Evolutionary conservation across 1,140 invertebrate genomes (phyloP).

Genomic region (Zaprionus lachaisei): DNA sequence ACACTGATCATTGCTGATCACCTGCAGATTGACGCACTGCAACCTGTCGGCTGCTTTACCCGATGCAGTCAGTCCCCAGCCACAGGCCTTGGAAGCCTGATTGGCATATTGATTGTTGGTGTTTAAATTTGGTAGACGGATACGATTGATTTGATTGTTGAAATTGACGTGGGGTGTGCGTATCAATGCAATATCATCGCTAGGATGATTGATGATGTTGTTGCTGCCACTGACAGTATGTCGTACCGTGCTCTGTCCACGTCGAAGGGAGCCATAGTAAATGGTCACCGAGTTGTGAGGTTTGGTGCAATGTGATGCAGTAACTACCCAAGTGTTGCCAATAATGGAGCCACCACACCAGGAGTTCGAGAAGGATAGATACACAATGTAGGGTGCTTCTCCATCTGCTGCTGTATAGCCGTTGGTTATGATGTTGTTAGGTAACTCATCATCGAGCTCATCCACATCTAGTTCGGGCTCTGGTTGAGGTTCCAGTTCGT

Average conservation of each 20-base stretch:
- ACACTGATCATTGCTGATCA: slow-evolving; percentile 55
- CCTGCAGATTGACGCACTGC: slow-evolving; percentile 61
- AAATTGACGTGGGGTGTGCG: slow-evolving; percentile 54
- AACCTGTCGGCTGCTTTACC: slow-evolving; percentile 32
- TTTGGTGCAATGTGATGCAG: slow-evolving; percentile 60
- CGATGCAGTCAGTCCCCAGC: slow-evolving; percentile 59
- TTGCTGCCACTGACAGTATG: slow-evolving; percentile 53
- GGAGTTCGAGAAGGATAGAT: slow-evolving; percentile 58
- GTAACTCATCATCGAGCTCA: not conserved
- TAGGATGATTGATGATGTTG: slow-evolving; percentile 52
- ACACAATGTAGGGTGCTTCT: slow-evolving; percentile 85
- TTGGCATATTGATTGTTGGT: slow-evolving; percentile 42
- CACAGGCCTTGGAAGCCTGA: slow-evolving; percentile 46
- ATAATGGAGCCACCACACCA: slow-evolving; percentile 56
- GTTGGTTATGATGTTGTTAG: slow-evolving; percentile 56
- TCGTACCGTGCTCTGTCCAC: slow-evolving; percentile 26
- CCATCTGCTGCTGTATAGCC: slow-evolving; percentile 69
- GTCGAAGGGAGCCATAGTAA: slow-evolving; percentile 71
- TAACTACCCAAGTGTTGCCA: slow-evolving; percentile 59
- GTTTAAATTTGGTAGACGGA: slow-evolving; percentile 36
- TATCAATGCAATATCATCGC: slow-evolving; percentile 59
- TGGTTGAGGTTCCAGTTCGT: slow-evolving; percentile 14
- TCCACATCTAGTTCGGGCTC: not conserved
- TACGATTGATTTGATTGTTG: slow-evolving; percentile 36
- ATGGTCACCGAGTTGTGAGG: slow-evolving; percentile 48